Conservation (phyloP, 2,888 invertebrate species). For the Lymantria dispar region DNA sequence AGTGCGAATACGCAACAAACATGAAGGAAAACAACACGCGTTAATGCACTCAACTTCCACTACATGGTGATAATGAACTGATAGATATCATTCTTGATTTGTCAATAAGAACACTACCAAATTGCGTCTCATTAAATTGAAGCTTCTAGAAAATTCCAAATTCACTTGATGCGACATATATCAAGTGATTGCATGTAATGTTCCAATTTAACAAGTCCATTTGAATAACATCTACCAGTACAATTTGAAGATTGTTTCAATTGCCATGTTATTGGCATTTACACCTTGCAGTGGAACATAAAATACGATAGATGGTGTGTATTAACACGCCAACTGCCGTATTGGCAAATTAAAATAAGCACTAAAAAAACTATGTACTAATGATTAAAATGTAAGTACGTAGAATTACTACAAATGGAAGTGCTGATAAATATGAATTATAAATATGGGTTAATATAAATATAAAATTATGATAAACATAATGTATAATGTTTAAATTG, state of each 20-base stretch:
- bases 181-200: constrained; percentile 6
- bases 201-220: constrained; percentile 15
- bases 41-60: constrained; percentile 64
- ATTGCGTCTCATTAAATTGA: constrained; percentile 6
- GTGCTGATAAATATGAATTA: constrained; percentile 10
- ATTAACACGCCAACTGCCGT: constrained; percentile 25
- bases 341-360: constrained; percentile 41
- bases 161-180: neutral
- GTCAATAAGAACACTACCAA: constrained; percentile 4
- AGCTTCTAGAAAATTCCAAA: neutral
- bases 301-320: constrained; percentile 31
- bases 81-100: constrained; percentile 7
- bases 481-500: no score
- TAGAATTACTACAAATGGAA: constrained; percentile 1
- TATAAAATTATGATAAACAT: constrained; percentile 2
- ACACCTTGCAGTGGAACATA: constrained; percentile 35
- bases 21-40: constrained; percentile 75
- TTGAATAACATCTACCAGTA: constrained; percentile 19
- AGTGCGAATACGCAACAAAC: constrained; percentile 74
- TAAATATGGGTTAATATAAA: constrained; percentile 4
- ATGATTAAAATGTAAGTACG: constrained; percentile 10
- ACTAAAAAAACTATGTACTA: constrained; percentile 35
- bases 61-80: constrained; percentile 24
- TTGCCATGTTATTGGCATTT: constrained; percentile 18
- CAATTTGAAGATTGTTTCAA: constrained; percentile 15